Base-by-base conservation (phyloP, 2,797 vertebrate species). In the Lepus oiostolus region DNA sequence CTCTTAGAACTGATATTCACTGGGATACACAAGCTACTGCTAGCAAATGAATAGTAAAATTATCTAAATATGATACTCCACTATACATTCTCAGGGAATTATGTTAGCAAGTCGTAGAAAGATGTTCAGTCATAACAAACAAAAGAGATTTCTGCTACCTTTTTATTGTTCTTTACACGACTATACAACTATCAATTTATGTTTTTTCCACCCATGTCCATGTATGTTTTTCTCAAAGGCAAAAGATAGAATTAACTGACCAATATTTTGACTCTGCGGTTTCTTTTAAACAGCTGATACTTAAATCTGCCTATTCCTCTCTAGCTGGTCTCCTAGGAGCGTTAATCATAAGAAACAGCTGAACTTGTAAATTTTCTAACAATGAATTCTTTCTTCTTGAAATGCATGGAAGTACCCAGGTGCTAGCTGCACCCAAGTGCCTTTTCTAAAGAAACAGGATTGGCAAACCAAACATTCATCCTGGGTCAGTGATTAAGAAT, bases 231-330 rank as follows among this genome's bases (percentile, higher is more conserved):
- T 72, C 30, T 81, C 38, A 38, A 58, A 91, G 42, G 77, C 42
- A 84, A 77, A 83, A 65, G 65, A 71, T 60, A 17, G 50, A 95
- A 92, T 85, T 82, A 19, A 75, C 58, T 88, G 90, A 42, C 42
- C 42, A 58, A 26, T 47, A 38, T 86, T 84, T 91, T 88, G 17
- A 58, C 32, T 52, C 58, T 71, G 38, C 50, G 9, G 4, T 8
- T 47, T 76, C 71, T 54, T 67, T 87, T 77, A 70, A 85, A 94
- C 9, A 67, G 72, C 19, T 85, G 38, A 21, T 76, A 38, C 38
- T 90, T 91, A 71, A 90, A 90, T 76, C 67, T 2, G 68, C 58
- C 75, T 63, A 13, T 17, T 32, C 12, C n/a, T 92, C 52, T 74
- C n/a, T 52, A 65, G 24, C 35, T 91, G 14, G 93, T 87, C 19